These are phyloP conservation scores for Chloromyia formosa DNA, from an alignment of 2,888 invertebrate species.

Conservation along the genomic window DNA sequence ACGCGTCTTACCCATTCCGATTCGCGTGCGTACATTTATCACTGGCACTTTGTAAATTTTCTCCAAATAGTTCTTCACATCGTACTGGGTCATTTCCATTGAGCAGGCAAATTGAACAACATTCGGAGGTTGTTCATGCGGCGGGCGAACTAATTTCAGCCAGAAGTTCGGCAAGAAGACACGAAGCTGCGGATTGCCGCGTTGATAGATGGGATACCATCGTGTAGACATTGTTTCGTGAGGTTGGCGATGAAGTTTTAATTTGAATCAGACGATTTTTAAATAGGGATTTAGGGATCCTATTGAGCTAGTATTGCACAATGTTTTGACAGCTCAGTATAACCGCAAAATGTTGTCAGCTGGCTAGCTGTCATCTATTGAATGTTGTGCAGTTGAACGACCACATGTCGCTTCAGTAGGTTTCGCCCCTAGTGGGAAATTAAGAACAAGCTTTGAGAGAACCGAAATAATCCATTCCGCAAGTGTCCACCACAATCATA, in stretches of 20 bases:
- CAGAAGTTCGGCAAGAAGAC: slow-evolving; percentile 96
- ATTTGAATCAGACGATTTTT: background rate
- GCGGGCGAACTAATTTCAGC: slow-evolving; percentile 88
- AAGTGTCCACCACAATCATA: too few species aligned
- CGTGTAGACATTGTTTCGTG: slow-evolving; percentile 59
- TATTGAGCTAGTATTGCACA: background rate
- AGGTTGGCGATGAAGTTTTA: too few species aligned
- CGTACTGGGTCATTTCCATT: slow-evolving; percentile 90
- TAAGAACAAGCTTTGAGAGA: too few species aligned
- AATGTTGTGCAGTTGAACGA: too few species aligned
- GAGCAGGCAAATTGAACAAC: slow-evolving; percentile 89
- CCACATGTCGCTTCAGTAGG: too few species aligned
- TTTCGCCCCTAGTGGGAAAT: too few species aligned
- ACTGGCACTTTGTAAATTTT: slow-evolving; percentile 93
- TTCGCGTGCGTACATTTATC: slow-evolving; percentile 78
- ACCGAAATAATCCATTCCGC: too few species aligned
- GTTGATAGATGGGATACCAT: slow-evolving; percentile 89
- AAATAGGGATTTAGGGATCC: background rate
- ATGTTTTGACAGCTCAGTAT: slow-evolving; percentile 11
- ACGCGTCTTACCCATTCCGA: slow-evolving; percentile 75
- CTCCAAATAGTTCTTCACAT: slow-evolving; percentile 91
- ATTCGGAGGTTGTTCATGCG: slow-evolving; percentile 76
- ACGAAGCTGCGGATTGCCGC: slow-evolving; percentile 92
- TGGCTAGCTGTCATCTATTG: background rate
- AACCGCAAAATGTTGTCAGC: slow-evolving; percentile 15